phyloP scores from a whole-genome alignment of 2,797 vertebrate species.

The Ceyx erithaca region DNA sequence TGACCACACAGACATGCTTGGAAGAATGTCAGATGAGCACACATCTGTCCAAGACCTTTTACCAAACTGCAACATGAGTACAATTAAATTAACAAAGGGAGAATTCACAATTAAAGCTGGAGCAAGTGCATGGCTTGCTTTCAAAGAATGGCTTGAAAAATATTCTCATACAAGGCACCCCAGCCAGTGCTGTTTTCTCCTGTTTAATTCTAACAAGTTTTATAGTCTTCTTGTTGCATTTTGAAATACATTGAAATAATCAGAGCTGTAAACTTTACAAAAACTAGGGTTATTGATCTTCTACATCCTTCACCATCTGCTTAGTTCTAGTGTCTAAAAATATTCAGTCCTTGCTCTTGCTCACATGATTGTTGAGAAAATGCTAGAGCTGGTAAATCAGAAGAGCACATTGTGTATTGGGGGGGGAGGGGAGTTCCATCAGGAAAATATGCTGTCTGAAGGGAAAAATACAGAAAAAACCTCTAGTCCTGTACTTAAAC shows the following conservation, averaged over 20 bases:
- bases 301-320: slow-evolving; percentile 37
- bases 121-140: slow-evolving; percentile 36
- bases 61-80: slow-evolving; percentile 39
- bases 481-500: slow-evolving; percentile 14
- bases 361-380: slow-evolving; percentile 70
- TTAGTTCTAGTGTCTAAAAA: slow-evolving; percentile 59
- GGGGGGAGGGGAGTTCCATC: slow-evolving; percentile 17
- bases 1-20: slow-evolving; percentile 47
- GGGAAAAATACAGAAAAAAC: slow-evolving; percentile 53
- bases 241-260: slow-evolving; percentile 29
- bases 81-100: slow-evolving; percentile 63
- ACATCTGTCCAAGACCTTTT: slow-evolving; percentile 61
- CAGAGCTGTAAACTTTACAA: slow-evolving; percentile 46
- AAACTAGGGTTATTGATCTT: slow-evolving; percentile 48
- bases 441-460: slow-evolving; percentile 60
- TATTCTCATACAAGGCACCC: background rate
- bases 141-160: slow-evolving; percentile 14
- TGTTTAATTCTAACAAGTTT: background rate
- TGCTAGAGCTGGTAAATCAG: slow-evolving; percentile 55
- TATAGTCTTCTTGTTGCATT: background rate
- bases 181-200: background rate
- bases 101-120: slow-evolving; percentile 35
- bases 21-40: slow-evolving; percentile 58
- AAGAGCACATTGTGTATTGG: slow-evolving; percentile 50
- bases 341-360: slow-evolving; percentile 32